A percentile compares a stretch with the other conserved stretches of the same genome.
Evolutionary conservation across 2,797 vertebrate genomes (phyloP).

Genomic region (Salarias fasciatus): DNA sequence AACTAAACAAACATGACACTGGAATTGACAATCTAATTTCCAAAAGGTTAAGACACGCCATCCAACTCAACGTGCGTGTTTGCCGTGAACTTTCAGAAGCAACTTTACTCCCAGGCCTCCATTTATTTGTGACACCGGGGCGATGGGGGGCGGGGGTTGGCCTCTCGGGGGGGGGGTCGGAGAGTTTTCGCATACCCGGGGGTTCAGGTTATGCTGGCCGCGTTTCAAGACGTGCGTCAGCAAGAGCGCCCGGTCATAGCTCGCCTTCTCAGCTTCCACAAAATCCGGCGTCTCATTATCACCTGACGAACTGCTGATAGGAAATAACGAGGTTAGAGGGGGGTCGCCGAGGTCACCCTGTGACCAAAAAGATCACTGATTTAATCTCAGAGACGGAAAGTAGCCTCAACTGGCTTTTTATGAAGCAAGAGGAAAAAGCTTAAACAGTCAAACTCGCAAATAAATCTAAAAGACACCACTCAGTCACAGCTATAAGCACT

Average conservation of each 20-base stretch:
- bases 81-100: conserved; percentile 4
- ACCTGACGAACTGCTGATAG: conserved; percentile 30
- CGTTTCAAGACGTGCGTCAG: conserved; percentile 45
- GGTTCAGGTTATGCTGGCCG: conserved; percentile 63
- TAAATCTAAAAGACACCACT: no score
- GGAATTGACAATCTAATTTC: no score
- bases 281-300: conserved; percentile 36
- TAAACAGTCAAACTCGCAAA: not conserved
- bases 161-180: not conserved
- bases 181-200: conserved; percentile 41
- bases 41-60: no score
- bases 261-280: conserved; percentile 47
- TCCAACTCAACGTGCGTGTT: not conserved
- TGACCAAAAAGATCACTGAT: not conserved
- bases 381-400: conserved; percentile 7
- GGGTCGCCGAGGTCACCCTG: not conserved
- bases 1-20: no score
- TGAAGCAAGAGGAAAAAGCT: not conserved
- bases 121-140: conserved; percentile 33
- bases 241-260: conserved; percentile 25
- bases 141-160: not conserved
- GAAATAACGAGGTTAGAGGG: conserved; percentile 26
- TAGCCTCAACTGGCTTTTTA: not conserved
- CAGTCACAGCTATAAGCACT: no score
- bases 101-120: not conserved